A percentile compares a stretch with the other conserved stretches of the same genome.
Conservation (phyloP, 1,140 invertebrate genomes). For the Rhopalosiphum maidis region DNA sequence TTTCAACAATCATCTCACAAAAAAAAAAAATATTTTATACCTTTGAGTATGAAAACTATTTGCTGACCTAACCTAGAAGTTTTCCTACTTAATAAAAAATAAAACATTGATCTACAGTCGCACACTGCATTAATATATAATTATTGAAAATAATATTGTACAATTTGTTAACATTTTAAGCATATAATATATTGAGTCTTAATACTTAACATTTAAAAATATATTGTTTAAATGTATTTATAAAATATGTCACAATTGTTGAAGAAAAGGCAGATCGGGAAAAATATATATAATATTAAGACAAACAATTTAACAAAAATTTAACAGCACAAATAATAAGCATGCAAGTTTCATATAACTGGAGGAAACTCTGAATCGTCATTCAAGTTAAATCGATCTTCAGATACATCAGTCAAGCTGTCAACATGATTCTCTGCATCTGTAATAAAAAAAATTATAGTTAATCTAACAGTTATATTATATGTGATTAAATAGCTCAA, state of each 20-base stretch:
- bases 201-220: slow-evolving; percentile 27
- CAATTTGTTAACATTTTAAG: slow-evolving; percentile 45
- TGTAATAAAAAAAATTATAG: not conserved
- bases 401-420: slow-evolving; percentile 66
- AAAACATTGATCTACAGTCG: slow-evolving; percentile 12
- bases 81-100: slow-evolving; percentile 5
- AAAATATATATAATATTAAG: slow-evolving; percentile 34
- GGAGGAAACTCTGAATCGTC: slow-evolving; percentile 86
- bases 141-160: slow-evolving; percentile 49
- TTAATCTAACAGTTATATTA: not conserved
- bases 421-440: slow-evolving; percentile 45
- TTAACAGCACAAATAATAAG: not conserved
- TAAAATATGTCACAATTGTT: slow-evolving; percentile 51
- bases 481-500: not conserved
- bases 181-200: slow-evolving; percentile 49
- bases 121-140: not conserved
- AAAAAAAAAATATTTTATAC: not conserved
- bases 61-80: not conserved
- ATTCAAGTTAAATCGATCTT: slow-evolving; percentile 74
- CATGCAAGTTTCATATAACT: slow-evolving; percentile 65
- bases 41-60: not conserved
- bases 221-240: slow-evolving; percentile 37
- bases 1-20: not conserved
- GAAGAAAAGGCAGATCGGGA: slow-evolving; percentile 36
- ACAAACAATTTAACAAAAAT: slow-evolving; percentile 33